Evolutionary conservation across 2,797 vertebrate species (phyloP).

Genomic region (Phoeniculus purpureus): DNA sequence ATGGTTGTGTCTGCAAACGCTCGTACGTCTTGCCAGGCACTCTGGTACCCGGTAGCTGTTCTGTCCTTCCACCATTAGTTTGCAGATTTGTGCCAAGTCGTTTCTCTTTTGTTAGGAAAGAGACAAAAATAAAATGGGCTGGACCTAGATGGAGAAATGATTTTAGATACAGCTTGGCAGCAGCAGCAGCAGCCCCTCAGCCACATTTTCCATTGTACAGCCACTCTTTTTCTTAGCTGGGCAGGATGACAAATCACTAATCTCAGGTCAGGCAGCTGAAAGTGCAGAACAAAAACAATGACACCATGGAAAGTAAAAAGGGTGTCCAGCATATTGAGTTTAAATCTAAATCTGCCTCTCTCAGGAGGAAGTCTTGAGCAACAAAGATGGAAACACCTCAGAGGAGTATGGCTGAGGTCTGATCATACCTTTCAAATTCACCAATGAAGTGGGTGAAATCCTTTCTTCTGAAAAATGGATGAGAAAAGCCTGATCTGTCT

Average conservation of each 20-base stretch:
- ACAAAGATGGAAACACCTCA: slow-evolving; percentile 33
- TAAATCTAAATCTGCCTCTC: slow-evolving; percentile 58
- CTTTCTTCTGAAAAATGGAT: neutral
- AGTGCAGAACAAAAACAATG: slow-evolving; percentile 68
- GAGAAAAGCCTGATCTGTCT: neutral
- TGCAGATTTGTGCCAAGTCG: slow-evolving; percentile 23
- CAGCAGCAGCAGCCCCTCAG: slow-evolving; percentile 34
- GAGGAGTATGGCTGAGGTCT: neutral
- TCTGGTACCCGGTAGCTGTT: neutral
- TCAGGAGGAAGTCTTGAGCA: slow-evolving; percentile 25
- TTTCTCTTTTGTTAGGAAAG: slow-evolving; percentile 50
- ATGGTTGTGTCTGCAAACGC: neutral
- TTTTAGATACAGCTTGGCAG: slow-evolving; percentile 62
- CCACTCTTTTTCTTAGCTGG: slow-evolving; percentile 35
- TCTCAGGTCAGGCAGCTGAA: slow-evolving; percentile 56
- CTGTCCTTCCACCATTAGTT: slow-evolving; percentile 2
- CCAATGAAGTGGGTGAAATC: neutral
- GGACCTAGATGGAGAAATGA: slow-evolving; percentile 55
- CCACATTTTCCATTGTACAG: slow-evolving; percentile 68
- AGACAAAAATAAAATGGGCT: slow-evolving; percentile 66
- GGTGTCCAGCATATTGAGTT: slow-evolving; percentile 44
- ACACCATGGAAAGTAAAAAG: slow-evolving; percentile 68
- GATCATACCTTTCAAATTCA: neutral
- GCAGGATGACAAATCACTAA: slow-evolving; percentile 56
- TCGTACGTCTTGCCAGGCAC: neutral